These are phyloP conservation scores for Aporophyla nigra DNA, from an alignment of 2,888 invertebrate species.

Conservation along the genomic window DNA sequence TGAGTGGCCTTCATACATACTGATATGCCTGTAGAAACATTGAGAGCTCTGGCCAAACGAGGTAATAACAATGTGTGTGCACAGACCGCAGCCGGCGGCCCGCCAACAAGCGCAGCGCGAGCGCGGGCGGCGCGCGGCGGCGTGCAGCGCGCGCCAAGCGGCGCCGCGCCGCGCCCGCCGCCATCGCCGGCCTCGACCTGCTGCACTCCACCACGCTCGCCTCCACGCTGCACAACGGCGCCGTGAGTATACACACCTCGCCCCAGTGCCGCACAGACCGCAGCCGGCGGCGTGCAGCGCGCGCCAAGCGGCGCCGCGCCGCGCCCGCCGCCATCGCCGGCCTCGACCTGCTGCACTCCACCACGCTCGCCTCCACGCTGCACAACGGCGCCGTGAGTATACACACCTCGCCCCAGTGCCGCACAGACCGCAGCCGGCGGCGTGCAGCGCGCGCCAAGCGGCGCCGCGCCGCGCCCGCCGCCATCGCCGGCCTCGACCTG, in stretches of 20 bases:
- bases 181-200: conserved; percentile 96
- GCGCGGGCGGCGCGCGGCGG: conserved; percentile 86
- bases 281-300: too few species aligned
- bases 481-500: conserved; percentile 69
- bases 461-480: conserved; percentile 88
- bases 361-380: too few species aligned
- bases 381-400: conserved; percentile 26
- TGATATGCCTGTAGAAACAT: background rate
- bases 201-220: conserved; percentile 97
- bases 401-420: too few species aligned
- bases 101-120: conserved; percentile 86
- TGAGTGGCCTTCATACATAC: too few species aligned
- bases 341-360: too few species aligned
- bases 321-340: too few species aligned
- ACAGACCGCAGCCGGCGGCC: conserved; percentile 85
- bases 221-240: conserved; percentile 95
- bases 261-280: conserved; percentile 23
- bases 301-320: too few species aligned
- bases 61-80: background rate
- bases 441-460: too few species aligned
- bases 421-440: too few species aligned
- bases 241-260: conserved; percentile 74
- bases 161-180: conserved; percentile 89
- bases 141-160: conserved; percentile 83
- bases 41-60: background rate